Conservation (phyloP, 2,113 vertebrate species). For the Corvus cornix region DNA sequence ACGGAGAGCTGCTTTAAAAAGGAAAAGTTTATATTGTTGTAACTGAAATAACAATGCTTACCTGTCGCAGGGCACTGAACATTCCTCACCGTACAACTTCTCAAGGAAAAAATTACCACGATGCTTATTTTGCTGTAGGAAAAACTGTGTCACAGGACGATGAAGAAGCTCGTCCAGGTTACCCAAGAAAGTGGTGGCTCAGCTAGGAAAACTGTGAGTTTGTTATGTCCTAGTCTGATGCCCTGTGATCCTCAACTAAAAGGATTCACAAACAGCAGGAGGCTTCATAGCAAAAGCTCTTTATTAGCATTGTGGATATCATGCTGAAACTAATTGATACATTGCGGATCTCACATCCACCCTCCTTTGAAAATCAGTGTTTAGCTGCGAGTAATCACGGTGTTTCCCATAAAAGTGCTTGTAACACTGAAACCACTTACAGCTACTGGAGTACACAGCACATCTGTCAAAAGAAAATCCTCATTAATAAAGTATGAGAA, state of each 20-base stretch:
- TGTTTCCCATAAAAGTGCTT: not conserved
- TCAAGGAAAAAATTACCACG: not conserved
- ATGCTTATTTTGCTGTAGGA: not conserved
- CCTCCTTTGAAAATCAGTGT: not conserved
- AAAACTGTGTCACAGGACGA: not conserved
- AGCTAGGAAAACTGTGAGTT: not conserved
- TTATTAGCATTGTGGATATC: not conserved
- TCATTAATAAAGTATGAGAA: slow-evolving; percentile 13
- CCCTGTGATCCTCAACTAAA: not conserved
- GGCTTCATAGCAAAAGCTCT: not conserved
- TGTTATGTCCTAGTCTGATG: not conserved
- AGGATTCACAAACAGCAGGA: not conserved
- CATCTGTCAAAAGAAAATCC: slow-evolving; percentile 13
- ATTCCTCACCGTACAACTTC: not conserved
- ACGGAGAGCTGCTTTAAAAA: not conserved
- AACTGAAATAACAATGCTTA: not conserved
- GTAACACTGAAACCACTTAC: not conserved
- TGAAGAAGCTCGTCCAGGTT: not conserved
- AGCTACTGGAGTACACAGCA: not conserved
- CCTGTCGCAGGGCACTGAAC: rapidly evolving
- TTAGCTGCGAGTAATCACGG: not conserved
- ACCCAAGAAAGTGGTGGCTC: not conserved
- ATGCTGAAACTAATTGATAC: too few relatives aligned
- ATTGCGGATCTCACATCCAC: not conserved
- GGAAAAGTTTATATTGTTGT: not conserved